These are phyloP conservation scores for Megalonaias nervosa DNA, from an alignment of 1,140 invertebrate species.

Conservation along the genomic window DNA sequence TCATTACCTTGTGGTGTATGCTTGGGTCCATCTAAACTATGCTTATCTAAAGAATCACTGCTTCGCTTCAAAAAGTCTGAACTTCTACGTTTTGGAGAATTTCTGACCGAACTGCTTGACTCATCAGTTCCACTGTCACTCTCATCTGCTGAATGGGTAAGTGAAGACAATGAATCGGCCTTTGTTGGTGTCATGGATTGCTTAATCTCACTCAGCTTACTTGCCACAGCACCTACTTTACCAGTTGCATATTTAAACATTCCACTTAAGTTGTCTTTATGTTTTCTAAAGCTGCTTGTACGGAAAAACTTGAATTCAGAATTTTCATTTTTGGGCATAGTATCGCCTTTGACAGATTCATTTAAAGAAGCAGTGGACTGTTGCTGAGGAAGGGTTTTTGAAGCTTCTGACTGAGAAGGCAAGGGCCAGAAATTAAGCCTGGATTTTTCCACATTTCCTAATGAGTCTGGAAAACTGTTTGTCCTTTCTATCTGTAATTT, in stretches of 20 bases:
- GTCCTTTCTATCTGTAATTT: conserved; percentile 54
- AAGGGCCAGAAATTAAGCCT: conserved; percentile 22
- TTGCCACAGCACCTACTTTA: conserved; percentile 77
- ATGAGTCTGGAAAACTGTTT: conserved; percentile 49
- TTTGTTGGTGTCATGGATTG: conserved; percentile 80
- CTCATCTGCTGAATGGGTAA: conserved; percentile 38
- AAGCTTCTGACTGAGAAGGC: conserved; percentile 24
- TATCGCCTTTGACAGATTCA: conserved; percentile 18
- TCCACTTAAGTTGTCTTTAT: conserved; percentile 61
- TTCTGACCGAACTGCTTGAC: conserved; percentile 7
- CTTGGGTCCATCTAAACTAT: conserved; percentile 26
- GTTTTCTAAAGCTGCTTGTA: conserved; percentile 49
- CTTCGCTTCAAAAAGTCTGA: conserved; percentile 33
- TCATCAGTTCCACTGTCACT: conserved; percentile 27
- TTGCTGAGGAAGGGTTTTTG: conserved; percentile 28
- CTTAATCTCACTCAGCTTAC: conserved; percentile 92
- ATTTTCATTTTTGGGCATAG: conserved; percentile 3
- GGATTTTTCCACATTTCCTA: conserved; percentile 29
- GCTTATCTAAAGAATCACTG: conserved; percentile 20
- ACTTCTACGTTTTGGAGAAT: conserved; percentile 25
- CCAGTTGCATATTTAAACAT: conserved; percentile 79
- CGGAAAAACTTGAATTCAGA: conserved; percentile 39
- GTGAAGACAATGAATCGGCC: conserved; percentile 53
- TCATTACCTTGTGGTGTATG: no score
- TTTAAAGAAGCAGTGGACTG: conserved; percentile 45